Conservation (phyloP, 2,797 vertebrate genomes). For the Apogon talboti region DNA sequence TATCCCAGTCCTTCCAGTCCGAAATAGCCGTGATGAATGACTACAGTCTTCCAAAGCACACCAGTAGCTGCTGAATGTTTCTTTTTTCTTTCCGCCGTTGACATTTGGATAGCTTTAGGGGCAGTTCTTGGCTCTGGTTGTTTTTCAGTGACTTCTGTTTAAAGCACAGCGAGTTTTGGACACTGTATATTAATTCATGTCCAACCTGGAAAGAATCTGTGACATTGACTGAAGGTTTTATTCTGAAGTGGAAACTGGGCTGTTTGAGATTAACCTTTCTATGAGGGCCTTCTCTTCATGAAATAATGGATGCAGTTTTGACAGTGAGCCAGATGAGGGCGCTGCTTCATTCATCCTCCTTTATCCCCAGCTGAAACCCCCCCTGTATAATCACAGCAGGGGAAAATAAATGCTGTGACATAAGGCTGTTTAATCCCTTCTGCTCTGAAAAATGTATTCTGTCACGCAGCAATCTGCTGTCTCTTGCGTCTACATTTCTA, state of each 20-base stretch:
- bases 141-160: background rate
- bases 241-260: slow-evolving; percentile 36
- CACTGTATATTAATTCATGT: background rate
- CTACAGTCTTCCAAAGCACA: slow-evolving; percentile 3
- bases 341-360: slow-evolving; percentile 12
- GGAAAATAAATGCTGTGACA: slow-evolving; percentile 75
- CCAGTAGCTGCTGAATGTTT: background rate
- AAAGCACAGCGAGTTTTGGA: background rate
- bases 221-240: slow-evolving; percentile 29
- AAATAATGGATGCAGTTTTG: slow-evolving; percentile 12
- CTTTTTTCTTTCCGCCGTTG: background rate
- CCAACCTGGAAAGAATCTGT: slow-evolving; percentile 28
- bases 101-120: background rate
- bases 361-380: slow-evolving; percentile 15
- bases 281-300: slow-evolving; percentile 17
- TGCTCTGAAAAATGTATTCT: slow-evolving; percentile 75
- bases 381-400: slow-evolving; percentile 62
- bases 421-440: slow-evolving; percentile 79
- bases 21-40: slow-evolving; percentile 12
- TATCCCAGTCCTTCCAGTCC: slow-evolving; percentile 4
- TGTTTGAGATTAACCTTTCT: slow-evolving; percentile 47
- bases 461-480: slow-evolving; percentile 79
- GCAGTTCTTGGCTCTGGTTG: rapidly evolving
- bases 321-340: slow-evolving; percentile 47
- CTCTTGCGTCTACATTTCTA: slow-evolving; percentile 46